Evolutionary conservation across 1,140 invertebrate genomes (phyloP).

Genomic region (Drosophila subobscura): DNA sequence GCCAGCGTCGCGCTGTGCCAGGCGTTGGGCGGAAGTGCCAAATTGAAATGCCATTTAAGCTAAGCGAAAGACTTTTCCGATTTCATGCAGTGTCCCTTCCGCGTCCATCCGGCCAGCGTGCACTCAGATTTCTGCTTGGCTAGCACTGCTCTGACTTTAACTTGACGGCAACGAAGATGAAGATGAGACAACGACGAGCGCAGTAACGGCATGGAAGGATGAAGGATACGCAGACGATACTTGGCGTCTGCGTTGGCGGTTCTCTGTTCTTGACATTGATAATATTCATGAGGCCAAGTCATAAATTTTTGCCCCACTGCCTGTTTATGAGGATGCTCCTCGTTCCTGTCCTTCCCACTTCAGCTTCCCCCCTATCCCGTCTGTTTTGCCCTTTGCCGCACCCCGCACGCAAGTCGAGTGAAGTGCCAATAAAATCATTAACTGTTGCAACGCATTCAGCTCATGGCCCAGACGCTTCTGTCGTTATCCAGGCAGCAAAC

Average conservation of each 20-base stretch:
- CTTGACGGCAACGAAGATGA: neutral
- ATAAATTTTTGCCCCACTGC: slow-evolving; percentile 58
- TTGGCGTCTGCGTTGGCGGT: slow-evolving; percentile 45
- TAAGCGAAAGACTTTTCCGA: slow-evolving; percentile 46
- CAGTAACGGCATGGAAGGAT: slow-evolving; percentile 5
- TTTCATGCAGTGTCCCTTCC: slow-evolving; percentile 29
- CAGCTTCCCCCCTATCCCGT: neutral
- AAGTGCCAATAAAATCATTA: slow-evolving; percentile 80
- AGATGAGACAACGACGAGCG: neutral
- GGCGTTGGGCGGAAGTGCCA: slow-evolving; percentile 65
- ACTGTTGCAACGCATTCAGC: slow-evolving; percentile 76
- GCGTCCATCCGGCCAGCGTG: slow-evolving; percentile 15
- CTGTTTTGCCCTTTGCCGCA: neutral
- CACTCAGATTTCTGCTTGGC: slow-evolving; percentile 39
- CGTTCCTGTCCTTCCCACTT: neutral
- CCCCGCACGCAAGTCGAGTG: slow-evolving; percentile 40
- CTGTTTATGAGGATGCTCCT: slow-evolving; percentile 48
- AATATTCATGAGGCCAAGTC: slow-evolving; percentile 67
- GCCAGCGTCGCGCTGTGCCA: neutral
- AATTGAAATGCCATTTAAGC: slow-evolving; percentile 81
- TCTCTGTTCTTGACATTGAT: slow-evolving; percentile 56
- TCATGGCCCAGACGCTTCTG: slow-evolving; percentile 50
- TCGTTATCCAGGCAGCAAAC: slow-evolving; percentile 50
- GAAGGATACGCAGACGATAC: slow-evolving; percentile 39
- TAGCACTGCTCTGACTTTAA: neutral